A percentile compares a stretch with the other conserved stretches of the same genome.
phyloP scores from a whole-genome alignment of 2,888 invertebrate species.

The Liodrosophila aerea region DNA sequence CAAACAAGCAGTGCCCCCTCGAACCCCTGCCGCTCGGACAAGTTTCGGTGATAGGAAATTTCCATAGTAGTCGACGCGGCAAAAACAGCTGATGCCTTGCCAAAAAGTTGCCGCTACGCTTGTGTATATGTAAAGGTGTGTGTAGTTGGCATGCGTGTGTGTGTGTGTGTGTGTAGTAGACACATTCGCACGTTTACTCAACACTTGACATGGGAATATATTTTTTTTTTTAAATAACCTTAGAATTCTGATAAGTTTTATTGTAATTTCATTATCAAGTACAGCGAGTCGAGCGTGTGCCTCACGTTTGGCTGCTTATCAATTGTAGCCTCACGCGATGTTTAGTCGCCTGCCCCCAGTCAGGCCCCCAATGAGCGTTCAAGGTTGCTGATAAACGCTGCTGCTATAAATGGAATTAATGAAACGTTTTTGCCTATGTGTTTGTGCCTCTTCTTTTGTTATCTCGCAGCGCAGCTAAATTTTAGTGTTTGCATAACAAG shows the following conservation, averaged over 20 bases:
- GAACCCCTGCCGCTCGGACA: not conserved
- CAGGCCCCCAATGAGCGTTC: constrained; percentile 56
- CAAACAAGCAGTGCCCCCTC: not conserved
- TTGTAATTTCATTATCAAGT: no score
- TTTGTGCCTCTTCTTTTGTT: constrained; percentile 17
- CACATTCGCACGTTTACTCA: constrained; percentile 31
- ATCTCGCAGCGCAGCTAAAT: constrained; percentile 24
- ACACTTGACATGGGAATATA: no score
- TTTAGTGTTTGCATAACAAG: constrained; percentile 51
- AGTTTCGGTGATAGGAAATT: constrained; percentile 61
- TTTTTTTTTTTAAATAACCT: no score
- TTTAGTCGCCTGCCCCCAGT: constrained; percentile 21
- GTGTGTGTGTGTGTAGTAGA: constrained; percentile 7
- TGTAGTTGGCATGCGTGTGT: not conserved
- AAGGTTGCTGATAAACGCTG: constrained; percentile 64
- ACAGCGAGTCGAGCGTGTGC: no score
- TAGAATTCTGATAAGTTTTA: no score
- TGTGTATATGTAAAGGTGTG: constrained; percentile 9
- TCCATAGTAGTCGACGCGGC: constrained; percentile 46
- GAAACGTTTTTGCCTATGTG: constrained; percentile 18
- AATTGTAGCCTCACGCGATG: constrained; percentile 54
- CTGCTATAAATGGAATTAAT: constrained; percentile 52
- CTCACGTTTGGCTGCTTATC: constrained; percentile 69
- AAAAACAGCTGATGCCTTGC: constrained; percentile 67
- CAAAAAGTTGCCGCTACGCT: constrained; percentile 49